Conservation (phyloP, 2,113 vertebrate genomes). For the Neotragus moschatus region DNA sequence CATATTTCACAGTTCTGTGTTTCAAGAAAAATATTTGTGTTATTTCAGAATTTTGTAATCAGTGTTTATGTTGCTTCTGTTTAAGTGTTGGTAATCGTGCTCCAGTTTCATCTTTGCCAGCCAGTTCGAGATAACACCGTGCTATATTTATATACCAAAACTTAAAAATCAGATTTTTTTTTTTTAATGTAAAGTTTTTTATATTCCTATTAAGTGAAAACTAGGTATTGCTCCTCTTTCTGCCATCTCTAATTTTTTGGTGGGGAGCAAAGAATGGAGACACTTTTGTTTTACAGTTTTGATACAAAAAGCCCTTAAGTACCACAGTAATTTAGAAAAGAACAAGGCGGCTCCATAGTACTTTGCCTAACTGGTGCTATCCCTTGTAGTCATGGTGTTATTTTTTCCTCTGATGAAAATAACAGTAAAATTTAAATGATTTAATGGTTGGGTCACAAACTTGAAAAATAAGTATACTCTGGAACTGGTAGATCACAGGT, state of each 20-base stretch:
- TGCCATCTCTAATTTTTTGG: not conserved
- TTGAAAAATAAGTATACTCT: conserved; percentile 12
- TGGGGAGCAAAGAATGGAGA: not conserved
- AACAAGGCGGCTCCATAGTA: not conserved
- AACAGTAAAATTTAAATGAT: conserved; percentile 1
- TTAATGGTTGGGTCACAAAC: not conserved
- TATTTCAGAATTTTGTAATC: not conserved
- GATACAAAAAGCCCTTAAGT: not conserved
- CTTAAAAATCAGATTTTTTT: conserved; percentile 20
- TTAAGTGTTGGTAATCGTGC: not conserved
- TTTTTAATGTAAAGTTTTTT: not conserved
- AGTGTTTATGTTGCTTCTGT: not conserved
- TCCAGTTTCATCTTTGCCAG: conserved; percentile 15
- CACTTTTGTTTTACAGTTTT: not conserved
- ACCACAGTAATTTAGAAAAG: conserved; percentile 11
- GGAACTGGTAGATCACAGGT: not conserved
- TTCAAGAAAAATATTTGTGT: conserved; percentile 46
- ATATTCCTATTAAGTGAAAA: conserved; percentile 20
- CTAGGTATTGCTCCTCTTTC: not conserved
- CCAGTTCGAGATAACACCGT: not conserved
- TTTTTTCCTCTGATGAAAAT: not conserved
- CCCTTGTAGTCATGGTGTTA: not conserved
- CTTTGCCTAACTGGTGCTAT: not conserved
- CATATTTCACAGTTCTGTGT: conserved; percentile 2
- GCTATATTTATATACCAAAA: conserved; percentile 36